Base-by-base conservation (phyloP, 2,113 vertebrate species). In the Morone saxatilis region DNA sequence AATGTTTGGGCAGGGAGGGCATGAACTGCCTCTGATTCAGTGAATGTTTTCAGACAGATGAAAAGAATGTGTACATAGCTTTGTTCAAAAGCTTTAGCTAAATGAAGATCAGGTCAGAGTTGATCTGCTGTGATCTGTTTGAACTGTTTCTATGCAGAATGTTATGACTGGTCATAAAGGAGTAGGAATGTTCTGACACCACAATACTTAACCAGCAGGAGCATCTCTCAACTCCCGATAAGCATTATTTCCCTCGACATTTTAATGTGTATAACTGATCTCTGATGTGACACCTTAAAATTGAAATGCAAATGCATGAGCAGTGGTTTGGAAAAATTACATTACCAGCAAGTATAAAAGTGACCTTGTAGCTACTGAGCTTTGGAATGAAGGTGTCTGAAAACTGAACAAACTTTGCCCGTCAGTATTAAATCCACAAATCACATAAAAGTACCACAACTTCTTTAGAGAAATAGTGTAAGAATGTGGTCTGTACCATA, bases 241-340 rank as follows among this genome's bases (percentile, higher is more conserved):
- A 19, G 25, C 9, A 71, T 57, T 38, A 57, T 71, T 66, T 63
- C 1, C 20, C n/a, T 41, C 4, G 7, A 20, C 14, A 54, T 54
- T 75, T 54, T 5, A 62, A 71, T 77, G 51, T 57, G 31, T 56
- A 40, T 7, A 56, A 40, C 43, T 59, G n/a, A 77, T 59, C 67
- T 77, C n/a, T 77, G 61, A 72, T 68, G 70, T 69, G 48, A 69
- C 41, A 63, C 38, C 63, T 56, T 57, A 20, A 40, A 69, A 54
- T 48, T 69, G 20, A 73, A 74, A 56, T 77, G 66, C 25, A 71
- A 76, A 83, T 78, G 38, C 61, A 22, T 53, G 61, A 72, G 68
- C 60, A 72, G 60, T 36, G 12, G n/a, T 19, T 77, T 78, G 69
- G 40, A 61, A 22, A 50, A 66, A 60, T 5, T 53, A 40, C 19